Conservation (phyloP, 2,888 invertebrate species). For the Venustoraphidia nigricollis region DNA sequence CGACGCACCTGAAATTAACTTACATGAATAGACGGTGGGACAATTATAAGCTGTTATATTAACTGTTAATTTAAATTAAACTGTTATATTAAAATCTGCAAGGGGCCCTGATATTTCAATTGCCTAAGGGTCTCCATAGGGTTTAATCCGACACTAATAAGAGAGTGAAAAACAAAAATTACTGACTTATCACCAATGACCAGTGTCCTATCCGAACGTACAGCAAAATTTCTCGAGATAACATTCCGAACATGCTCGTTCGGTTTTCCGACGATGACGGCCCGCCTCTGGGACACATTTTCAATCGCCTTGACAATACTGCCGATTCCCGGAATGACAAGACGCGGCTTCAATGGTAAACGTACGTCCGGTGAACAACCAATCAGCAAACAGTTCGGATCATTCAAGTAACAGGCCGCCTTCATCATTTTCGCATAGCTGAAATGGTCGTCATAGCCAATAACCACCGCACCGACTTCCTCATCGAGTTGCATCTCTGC, state of each 20-base stretch:
- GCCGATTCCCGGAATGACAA: constrained; percentile 66
- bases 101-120: too few species aligned
- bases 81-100: too few species aligned
- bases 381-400: constrained; percentile 66
- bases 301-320: constrained; percentile 73
- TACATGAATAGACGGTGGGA: too few species aligned
- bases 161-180: background rate
- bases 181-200: constrained; percentile 82
- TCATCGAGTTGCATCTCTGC: constrained; percentile 48
- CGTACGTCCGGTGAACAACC: constrained; percentile 90
- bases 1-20: too few species aligned
- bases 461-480: constrained; percentile 83
- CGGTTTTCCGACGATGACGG: constrained; percentile 83
- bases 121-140: too few species aligned
- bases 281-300: constrained; percentile 64
- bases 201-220: constrained; percentile 66
- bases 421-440: constrained; percentile 83
- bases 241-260: constrained; percentile 64
- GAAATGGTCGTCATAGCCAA: constrained; percentile 88
- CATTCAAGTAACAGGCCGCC: constrained; percentile 74
- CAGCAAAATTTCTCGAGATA: constrained; percentile 47
- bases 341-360: constrained; percentile 42
- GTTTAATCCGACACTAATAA: too few species aligned
- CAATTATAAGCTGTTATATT: too few species aligned
- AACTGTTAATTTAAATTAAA: too few species aligned